A percentile compares a stretch with the other conserved stretches of the same genome.
These are phyloP conservation scores for Strix uralensis DNA, from an alignment of 2,113 vertebrate genomes.

Conservation along the genomic window DNA sequence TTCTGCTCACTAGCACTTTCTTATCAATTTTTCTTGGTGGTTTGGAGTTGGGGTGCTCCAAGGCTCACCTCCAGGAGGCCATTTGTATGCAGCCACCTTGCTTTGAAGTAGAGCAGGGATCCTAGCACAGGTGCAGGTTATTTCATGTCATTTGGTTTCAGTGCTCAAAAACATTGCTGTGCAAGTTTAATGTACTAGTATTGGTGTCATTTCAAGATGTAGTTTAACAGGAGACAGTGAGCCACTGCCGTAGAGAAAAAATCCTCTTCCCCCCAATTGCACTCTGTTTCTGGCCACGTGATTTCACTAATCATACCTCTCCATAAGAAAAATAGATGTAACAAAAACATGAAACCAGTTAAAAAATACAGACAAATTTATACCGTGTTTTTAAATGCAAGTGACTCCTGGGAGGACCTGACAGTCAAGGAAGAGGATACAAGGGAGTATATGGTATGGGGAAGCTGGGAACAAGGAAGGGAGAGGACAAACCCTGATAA, in stretches of 20 bases:
- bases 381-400: not conserved
- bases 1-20: not conserved
- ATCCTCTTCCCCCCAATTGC: not conserved
- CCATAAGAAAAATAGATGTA: not conserved
- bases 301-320: not conserved
- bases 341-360: not conserved
- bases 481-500: not conserved
- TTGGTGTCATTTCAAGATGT: not conserved
- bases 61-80: not conserved
- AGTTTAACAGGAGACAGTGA: not conserved
- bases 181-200: not conserved
- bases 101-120: not conserved
- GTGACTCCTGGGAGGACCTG: not conserved
- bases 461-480: not conserved
- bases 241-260: not conserved
- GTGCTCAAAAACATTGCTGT: not conserved
- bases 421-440: not conserved
- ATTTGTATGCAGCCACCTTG: not conserved
- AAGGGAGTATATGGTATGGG: too few relatives aligned
- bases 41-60: not conserved
- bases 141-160: not conserved
- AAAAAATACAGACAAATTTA: not conserved
- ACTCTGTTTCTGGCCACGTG: not conserved
- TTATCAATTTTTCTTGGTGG: not conserved
- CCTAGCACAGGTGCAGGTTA: not conserved